Base-by-base conservation (phyloP, 2,888 invertebrate species). In the Andrena praecox region DNA sequence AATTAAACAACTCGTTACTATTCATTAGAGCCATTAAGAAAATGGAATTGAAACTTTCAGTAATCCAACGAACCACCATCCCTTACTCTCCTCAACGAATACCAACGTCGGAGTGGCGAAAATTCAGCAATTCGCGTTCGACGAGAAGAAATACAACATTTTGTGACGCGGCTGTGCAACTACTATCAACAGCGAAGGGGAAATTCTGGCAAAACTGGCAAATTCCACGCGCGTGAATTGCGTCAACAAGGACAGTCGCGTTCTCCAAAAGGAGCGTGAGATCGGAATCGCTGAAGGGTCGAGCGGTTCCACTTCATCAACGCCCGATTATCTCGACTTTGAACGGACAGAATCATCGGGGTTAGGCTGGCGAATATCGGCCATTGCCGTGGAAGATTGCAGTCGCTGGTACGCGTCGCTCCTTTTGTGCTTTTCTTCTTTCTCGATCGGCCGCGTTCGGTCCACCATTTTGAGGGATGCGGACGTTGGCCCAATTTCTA, bases 401-500 rank as follows among this genome's bases (percentile, higher is more conserved):
- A 42, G 74, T 63, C 80, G 62, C 20, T 24, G 27, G 33, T 35
- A 35, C 64, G 74, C 75, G 78, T 75, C 80, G 66, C 63, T 73
- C 70, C 77, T 71, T 78, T 82, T 74, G 71, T 68, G 62, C 67
- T 27, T 59, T 70, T 69, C 71, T 72, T 72, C 66, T 71, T 52
- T 76, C 64, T 42, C 60, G 60, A 66, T 52, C 67, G 68, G 35
- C 8, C 66, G 74, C 52, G 68, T 24, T 60, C 33, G 71, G 71
- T 83, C 90, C 91, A 89, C 92, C 92, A 92, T 92, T 92, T 92
- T 92, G 89, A 90, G 85, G 77, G 74, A 80, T 69, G 68, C 83
- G 87, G 89, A 89, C 88, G 90, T 91, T 93, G 89, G 90, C 89
- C 89, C 90, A 91, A 88, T 92, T 92, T 92, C 90, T 85, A 87